phyloP scores from a whole-genome alignment of 2,113 vertebrate species.

The Tiliqua scincoides region DNA sequence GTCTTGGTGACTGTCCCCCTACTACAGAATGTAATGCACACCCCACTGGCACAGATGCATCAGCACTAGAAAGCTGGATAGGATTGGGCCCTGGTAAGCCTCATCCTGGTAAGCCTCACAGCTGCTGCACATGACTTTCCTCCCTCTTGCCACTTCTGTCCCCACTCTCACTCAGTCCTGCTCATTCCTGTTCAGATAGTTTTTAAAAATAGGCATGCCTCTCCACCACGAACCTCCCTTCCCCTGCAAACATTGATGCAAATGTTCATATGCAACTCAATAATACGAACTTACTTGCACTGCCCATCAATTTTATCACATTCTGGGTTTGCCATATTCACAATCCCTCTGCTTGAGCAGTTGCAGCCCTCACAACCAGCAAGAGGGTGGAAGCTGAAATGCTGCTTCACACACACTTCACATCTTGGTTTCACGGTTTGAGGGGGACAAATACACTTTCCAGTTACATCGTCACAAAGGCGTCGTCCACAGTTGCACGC shows the following conservation, averaged over 20 bases:
- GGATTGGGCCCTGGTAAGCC: too few species aligned
- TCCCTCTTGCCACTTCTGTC: too few species aligned
- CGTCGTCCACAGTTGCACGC: constrained; percentile 84
- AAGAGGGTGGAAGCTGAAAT: constrained; percentile 89
- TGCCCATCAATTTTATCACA: constrained; percentile 85
- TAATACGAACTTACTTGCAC: constrained; percentile 83
- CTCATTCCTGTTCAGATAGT: neutral
- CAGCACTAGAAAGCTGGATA: too few species aligned
- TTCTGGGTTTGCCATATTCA: constrained; percentile 52
- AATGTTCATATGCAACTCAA: neutral
- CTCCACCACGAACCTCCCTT: too few species aligned
- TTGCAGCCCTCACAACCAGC: constrained; percentile 88
- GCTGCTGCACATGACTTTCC: too few species aligned
- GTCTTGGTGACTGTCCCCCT: too few species aligned
- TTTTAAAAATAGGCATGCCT: neutral
- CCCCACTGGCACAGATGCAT: too few species aligned
- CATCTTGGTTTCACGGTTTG: constrained; percentile 85
- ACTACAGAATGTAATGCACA: too few species aligned
- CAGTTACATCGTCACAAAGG: constrained; percentile 88
- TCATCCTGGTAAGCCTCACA: too few species aligned
- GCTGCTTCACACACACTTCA: constrained; percentile 79
- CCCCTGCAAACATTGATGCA: neutral
- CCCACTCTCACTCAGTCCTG: too few species aligned
- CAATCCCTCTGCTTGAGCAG: constrained; percentile 82
- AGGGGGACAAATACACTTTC: constrained; percentile 90